Evolutionary conservation across 1,140 invertebrate genomes (phyloP).

Genomic region (Meloidogyne hapla): DNA sequence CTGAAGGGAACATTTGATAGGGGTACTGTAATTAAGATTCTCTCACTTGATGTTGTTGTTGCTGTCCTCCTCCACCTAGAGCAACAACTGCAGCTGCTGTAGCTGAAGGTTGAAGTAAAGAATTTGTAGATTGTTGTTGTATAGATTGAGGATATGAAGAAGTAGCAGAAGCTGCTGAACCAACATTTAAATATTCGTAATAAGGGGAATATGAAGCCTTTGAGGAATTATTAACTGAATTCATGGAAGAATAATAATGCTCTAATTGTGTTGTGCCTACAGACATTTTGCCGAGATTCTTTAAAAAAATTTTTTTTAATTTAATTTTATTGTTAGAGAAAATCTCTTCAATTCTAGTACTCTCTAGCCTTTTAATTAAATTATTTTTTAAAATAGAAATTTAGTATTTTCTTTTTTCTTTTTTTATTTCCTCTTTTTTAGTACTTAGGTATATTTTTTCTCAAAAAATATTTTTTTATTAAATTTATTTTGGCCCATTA

Average conservation of each 20-base stretch:
- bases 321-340: too few relatives aligned
- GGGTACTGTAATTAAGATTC: too few relatives aligned
- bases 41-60: slow-evolving; percentile 1
- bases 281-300: slow-evolving; percentile 58
- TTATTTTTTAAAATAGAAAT: neutral
- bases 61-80: slow-evolving; percentile 9
- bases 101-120: slow-evolving; percentile 8
- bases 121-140: neutral
- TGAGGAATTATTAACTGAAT: slow-evolving; percentile 1
- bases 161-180: slow-evolving; percentile 20
- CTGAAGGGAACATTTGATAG: too few relatives aligned
- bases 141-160: neutral
- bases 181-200: slow-evolving; percentile 39
- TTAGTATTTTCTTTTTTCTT: neutral
- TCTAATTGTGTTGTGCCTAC: slow-evolving; percentile 32
- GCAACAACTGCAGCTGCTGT: slow-evolving; percentile 14
- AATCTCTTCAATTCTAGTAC: too few relatives aligned
- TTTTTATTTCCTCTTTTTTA: too few relatives aligned
- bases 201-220: slow-evolving; percentile 1
- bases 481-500: neutral
- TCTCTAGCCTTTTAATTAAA: neutral
- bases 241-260: slow-evolving; percentile 44
- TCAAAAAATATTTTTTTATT: neutral
- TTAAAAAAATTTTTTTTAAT: slow-evolving; percentile 23
- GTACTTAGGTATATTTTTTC: too few relatives aligned